Evolutionary conservation across 1,140 invertebrate genomes (phyloP).

Genomic region (Pantala flavescens): DNA sequence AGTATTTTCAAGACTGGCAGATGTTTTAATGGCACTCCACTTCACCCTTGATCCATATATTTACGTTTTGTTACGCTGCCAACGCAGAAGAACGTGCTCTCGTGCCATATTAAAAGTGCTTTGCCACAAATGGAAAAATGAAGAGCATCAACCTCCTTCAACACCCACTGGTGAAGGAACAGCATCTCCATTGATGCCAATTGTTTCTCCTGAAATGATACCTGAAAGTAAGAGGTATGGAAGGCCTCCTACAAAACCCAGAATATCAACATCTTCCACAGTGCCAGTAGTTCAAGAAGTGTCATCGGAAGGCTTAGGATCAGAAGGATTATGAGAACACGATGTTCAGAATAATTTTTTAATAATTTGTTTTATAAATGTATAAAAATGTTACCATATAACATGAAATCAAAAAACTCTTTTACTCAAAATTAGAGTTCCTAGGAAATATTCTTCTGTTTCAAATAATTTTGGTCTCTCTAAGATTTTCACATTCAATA

Average conservation of each 20-base stretch:
- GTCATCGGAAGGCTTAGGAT: not conserved
- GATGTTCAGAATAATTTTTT: not conserved
- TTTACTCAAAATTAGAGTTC: no score
- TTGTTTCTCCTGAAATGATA: not conserved
- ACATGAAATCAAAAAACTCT: no score
- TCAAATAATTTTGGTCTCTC: no score
- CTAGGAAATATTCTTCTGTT: no score
- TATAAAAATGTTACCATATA: no score
- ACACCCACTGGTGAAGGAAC: not conserved
- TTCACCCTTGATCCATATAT: constrained; percentile 73
- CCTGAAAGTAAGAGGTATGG: not conserved
- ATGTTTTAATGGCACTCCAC: constrained; percentile 66
- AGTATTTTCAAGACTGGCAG: constrained; percentile 49
- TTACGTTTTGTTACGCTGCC: constrained; percentile 56
- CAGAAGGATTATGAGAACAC: not conserved
- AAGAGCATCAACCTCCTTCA: not conserved
- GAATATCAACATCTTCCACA: not conserved
- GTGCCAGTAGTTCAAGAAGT: not conserved
- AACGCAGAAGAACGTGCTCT: constrained; percentile 21
- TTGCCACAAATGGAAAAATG: constrained; percentile 16
- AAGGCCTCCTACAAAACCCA: not conserved
- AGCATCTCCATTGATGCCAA: not conserved
- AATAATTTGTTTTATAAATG: no score
- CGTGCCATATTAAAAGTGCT: constrained; percentile 23
- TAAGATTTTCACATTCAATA: no score